Percentiles rank a stretch among this genome's conserved stretches.
Evolutionary conservation across 2,113 vertebrate genomes (phyloP).

Genomic region (Phodopus roborovskii): DNA sequence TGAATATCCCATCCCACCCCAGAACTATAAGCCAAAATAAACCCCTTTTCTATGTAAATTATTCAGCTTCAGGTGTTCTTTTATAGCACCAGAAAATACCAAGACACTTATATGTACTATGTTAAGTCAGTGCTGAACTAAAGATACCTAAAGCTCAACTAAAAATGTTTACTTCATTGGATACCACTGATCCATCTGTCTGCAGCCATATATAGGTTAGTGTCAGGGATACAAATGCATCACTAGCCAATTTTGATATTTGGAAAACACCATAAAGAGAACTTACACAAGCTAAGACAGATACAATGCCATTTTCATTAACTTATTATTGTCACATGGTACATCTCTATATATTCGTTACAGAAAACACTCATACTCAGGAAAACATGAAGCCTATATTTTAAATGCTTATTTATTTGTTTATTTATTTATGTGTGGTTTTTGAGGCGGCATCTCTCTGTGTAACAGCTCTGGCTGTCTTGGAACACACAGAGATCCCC

Average conservation of each 20-base stretch:
- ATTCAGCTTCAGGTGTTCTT: not conserved
- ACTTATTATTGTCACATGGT: not conserved
- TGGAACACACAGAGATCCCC: not conserved
- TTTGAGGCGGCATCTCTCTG: not conserved
- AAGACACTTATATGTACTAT: not conserved
- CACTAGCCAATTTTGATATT: not conserved
- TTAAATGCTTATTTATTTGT: not conserved
- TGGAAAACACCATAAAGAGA: not conserved
- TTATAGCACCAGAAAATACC: not conserved
- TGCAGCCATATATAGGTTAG: not conserved
- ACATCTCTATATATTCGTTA: too few species aligned
- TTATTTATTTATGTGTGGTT: not conserved
- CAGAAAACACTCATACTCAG: not conserved
- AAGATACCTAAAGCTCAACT: not conserved
- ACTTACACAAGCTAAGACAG: not conserved
- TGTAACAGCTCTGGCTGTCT: not conserved
- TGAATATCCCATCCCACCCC: not conserved
- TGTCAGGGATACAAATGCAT: not conserved
- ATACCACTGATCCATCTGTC: not conserved
- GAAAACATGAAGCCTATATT: not conserved
- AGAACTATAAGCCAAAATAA: not conserved
- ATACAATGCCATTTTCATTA: not conserved
- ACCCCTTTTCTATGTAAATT: not conserved
- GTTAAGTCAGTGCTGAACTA: slow-evolving; percentile 22
- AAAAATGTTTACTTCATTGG: not conserved